A percentile compares a stretch with the other conserved stretches of the same genome.
These are phyloP conservation scores for Acronicta aceris DNA, from an alignment of 2,888 invertebrate species.

Conservation along the genomic window DNA sequence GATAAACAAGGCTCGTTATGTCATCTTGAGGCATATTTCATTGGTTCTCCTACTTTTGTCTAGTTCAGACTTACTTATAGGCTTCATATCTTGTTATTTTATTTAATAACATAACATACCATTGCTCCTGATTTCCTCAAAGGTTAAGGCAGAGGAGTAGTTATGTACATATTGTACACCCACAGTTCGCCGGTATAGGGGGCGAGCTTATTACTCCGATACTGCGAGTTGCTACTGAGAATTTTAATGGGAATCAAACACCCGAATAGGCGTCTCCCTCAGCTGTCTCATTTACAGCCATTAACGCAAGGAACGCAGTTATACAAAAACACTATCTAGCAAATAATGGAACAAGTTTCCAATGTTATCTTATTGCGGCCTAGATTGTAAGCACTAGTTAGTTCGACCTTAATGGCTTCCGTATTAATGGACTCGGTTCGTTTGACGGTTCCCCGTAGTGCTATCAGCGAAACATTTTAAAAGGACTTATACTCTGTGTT, in stretches of 20 bases:
- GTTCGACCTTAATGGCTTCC: conserved; percentile 48
- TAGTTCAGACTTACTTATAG: neutral
- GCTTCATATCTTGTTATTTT: too few species aligned
- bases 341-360: conserved; percentile 15
- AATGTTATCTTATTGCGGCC: conserved; percentile 33
- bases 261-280: neutral
- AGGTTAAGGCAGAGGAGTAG: too few species aligned
- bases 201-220: too few species aligned
- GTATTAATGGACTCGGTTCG: conserved; percentile 38
- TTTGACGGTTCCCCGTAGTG: conserved; percentile 19
- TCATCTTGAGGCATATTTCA: neutral
- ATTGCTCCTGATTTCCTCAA: too few species aligned
- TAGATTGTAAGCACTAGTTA: conserved; percentile 38
- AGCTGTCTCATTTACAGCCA: neutral
- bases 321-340: conserved; percentile 11
- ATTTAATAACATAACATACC: too few species aligned
- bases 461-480: neutral
- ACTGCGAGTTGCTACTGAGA: too few species aligned
- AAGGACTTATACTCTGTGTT: too few species aligned
- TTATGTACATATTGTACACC: too few species aligned
- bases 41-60: neutral
- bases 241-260: neutral
- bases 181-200: too few species aligned
- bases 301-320: neutral
- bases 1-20: neutral